Base-by-base conservation (phyloP, 2,888 invertebrate species). In the Limnephilus lunatus region DNA sequence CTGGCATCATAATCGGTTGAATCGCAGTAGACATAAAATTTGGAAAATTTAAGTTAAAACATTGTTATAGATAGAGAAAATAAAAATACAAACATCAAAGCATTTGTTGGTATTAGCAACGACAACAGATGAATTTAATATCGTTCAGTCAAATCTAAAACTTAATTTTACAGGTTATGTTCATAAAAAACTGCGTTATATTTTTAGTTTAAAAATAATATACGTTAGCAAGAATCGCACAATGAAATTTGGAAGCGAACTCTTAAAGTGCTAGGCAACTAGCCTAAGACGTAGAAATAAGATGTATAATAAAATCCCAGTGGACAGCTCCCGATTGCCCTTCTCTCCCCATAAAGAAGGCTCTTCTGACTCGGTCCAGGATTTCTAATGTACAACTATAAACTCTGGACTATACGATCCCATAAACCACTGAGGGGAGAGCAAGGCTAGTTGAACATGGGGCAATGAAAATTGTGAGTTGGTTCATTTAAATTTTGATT, bases 371-470 rank as follows among this genome's bases (percentile, higher is more conserved):
- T 83, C 11, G 35, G 85, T 44, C 44, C 44, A 44, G 44, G 44
- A 44, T 86, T 86, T 86, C 39, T 86, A 35, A 30, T 30, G 39
- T 35, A 44, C 30, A 86, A 48, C 85, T 48, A 86, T 86, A 86
- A 86, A 86, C 85, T 86, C 48, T 30, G n/a, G 9, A 86, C 85
- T 86, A 44, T 86, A 86, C 85, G 85, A 86, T 25, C 44, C 48
- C n/a, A 86, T 86, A 86, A 86, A 86, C 35, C 44, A 86, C 85
- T 39, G 48, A 86, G 85, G 39, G 48, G 30, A 30, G 83, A 32
- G 25, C 25, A 35, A 83, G 83, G 83, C 32, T 35, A 39, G 25
- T 83, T 83, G 83, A 39, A 83, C 35, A 83, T 15, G 39, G 83
- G 35, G 83, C 14, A 35, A 25, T 32, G 25, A 83, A 68, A 68